Base-by-base conservation (phyloP, 2,888 invertebrate genomes). In the Eupithecia inturbata region DNA sequence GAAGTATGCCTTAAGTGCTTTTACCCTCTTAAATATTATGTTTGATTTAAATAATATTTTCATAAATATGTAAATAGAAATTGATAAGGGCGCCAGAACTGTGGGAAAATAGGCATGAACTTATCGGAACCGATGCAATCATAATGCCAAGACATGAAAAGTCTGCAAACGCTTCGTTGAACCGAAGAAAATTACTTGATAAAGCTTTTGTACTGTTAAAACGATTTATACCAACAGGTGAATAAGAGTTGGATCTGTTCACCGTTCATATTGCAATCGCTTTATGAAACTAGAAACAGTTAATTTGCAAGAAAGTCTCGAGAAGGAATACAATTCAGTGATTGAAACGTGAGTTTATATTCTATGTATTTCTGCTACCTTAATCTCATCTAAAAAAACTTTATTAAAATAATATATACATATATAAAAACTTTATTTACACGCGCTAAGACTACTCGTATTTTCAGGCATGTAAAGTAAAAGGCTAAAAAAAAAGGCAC, bases 121-220 rank as follows among this genome's bases (percentile, higher is more conserved):
- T 68, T 57, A 74, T 67, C 39, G 62, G 22, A 68, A 31, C 28
- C 12, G 36, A 67, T 60, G 64, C 45, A 69, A 26, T 49, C 57
- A 67, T 72, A n/a, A 45, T n/a, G 45, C 41, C 53, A 53, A 70
- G 64, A 62, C 33, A 66, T 41, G 63, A 14, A 28, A 64, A 63
- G 66, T 76, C 76, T 73, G 68, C 41, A 69, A 71, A 26, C 36
- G 49, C 63, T 70, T 67, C 62, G 67, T 71, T 68, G 71, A 73
- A 76, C 71, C 63, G 67, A 45, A 45, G 66, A 67, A 73, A 72
- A 76, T 67, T 49, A 22, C 63, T 70, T 63, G 39, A 67, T 73
- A 73, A 68, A 49, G 33, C 73, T 45, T 64, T 36, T 31, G 31
- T 36, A 66, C 73, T 45, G 60, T 36, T 36, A 39, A 28, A 66